Conservation (phyloP, 2,888 invertebrate species). For the Apodemia zela region DNA sequence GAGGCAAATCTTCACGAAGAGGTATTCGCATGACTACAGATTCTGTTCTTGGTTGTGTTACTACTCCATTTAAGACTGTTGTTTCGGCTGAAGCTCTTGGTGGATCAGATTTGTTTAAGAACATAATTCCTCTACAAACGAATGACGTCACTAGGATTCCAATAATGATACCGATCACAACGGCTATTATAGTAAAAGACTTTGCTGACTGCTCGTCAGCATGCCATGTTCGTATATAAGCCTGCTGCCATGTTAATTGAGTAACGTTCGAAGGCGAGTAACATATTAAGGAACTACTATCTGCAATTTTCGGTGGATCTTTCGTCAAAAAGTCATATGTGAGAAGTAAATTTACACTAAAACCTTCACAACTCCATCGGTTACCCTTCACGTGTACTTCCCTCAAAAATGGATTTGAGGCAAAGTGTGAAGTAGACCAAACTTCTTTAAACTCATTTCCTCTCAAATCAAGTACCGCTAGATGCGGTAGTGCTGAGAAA, state of each 20-base stretch:
- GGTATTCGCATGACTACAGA: conserved; percentile 58
- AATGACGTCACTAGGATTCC: conserved; percentile 77
- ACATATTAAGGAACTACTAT: conserved; percentile 78
- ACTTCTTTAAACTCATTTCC: conserved; percentile 86
- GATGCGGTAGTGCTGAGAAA: conserved; percentile 81
- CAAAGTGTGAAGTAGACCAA: conserved; percentile 81
- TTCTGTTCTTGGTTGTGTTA: conserved; percentile 47
- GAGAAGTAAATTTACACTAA: conserved; percentile 75
- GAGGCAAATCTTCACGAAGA: conserved; percentile 75
- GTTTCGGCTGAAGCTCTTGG: conserved; percentile 57
- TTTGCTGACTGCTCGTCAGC: conserved; percentile 49
- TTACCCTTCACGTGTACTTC: conserved; percentile 84
- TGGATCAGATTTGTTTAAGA: conserved; percentile 55
- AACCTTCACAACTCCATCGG: conserved; percentile 88
- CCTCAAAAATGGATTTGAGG: conserved; percentile 79
- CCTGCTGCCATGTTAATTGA: conserved; percentile 84
- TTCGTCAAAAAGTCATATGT: conserved; percentile 82
- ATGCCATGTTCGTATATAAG: conserved; percentile 84
- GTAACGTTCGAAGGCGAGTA: conserved; percentile 83
- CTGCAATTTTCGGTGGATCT: conserved; percentile 71
- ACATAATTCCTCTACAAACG: conserved; percentile 76
- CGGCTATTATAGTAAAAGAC: conserved; percentile 79
- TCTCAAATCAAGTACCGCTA: conserved; percentile 83
- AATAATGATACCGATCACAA: conserved; percentile 74
- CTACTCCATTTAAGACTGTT: conserved; percentile 57